Base-by-base conservation (phyloP, 2,113 vertebrate species). In the Brachyistius frenatus region DNA sequence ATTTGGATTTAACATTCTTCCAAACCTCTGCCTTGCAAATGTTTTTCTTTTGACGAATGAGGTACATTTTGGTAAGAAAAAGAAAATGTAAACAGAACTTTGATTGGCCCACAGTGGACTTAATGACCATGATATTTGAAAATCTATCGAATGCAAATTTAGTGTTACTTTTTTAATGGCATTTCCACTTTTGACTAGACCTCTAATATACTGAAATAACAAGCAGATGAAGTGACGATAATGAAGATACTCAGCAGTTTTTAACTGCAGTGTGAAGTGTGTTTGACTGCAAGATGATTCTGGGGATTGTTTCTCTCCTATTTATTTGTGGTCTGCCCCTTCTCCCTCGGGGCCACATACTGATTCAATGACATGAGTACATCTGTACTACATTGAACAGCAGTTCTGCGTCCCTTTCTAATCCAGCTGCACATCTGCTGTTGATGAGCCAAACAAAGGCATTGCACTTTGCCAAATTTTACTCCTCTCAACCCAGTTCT, bases 311-410 rank as follows among this genome's bases (percentile, higher is more conserved):
- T 80, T 82, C 78, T 79, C 76, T 74, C n/a, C 64, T 79, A 56
- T 89, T 90, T 90, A 85, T 89, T 92, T 90, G 81, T 76, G 78
- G 82, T 86, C 78, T 85, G 73, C 82, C 79, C 58, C 62, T 56
- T 75, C 47, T 78, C 84, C 86, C 88, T 15, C n/a, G 39, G 65
- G 81, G 73, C 73, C 80, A 88, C 91, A 93, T 93, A 93, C 83
- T 93, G 85, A 90, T 91, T 89, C 87, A 85, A 61, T 92, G 92
- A 91, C 87, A 91, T 83, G 88, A 90, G 68, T 90, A 89, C 93
- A 93, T 93, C 93, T 93, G 93, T 81, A 85, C 83, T 88, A 87
- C 86, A 89, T 87, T 89, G 78, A 91, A 83, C 84, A 81, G 80
- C 88, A 88, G 87, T 85, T 63, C 60, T 57, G 73, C 79, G 69